Conservation (phyloP, 2,888 invertebrate genomes). For the Machimus rusticus region DNA sequence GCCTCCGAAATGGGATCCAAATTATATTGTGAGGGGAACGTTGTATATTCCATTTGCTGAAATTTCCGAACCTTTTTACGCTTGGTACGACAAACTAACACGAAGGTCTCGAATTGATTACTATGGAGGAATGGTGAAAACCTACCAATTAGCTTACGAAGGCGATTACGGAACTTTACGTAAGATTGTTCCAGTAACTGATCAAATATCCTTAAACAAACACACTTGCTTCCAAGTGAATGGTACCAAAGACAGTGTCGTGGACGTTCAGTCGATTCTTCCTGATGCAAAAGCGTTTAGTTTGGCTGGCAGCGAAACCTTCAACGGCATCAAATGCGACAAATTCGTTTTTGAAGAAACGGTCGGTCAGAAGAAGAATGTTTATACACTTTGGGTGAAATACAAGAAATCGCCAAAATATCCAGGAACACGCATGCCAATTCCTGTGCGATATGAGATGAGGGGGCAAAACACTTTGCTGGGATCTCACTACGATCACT, state of each 20-base stretch:
- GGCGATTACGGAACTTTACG: conserved; percentile 75
- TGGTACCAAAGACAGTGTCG: conserved; percentile 70
- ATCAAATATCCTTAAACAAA: conserved; percentile 73
- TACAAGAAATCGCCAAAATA: conserved; percentile 70
- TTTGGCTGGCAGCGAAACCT: conserved; percentile 71
- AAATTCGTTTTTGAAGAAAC: conserved; percentile 78
- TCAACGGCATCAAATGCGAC: conserved; percentile 75
- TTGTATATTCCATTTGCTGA: conserved; percentile 93
- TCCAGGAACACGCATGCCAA: conserved; percentile 65
- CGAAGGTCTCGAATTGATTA: conserved; percentile 90
- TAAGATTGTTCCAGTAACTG: conserved; percentile 87
- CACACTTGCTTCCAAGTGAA: conserved; percentile 85
- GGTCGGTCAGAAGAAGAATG: conserved; percentile 82
- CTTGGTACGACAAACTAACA: conserved; percentile 81
- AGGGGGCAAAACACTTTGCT: conserved; percentile 88
- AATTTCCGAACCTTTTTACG: conserved; percentile 88
- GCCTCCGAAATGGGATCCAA: conserved; percentile 73
- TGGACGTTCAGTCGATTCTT: conserved; percentile 78
- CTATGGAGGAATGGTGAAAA: conserved; percentile 94
- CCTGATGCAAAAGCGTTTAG: conserved; percentile 82
- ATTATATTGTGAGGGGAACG: conserved; percentile 79
- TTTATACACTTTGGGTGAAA: conserved; percentile 87
- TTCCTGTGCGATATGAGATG: conserved; percentile 90
- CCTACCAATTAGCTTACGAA: conserved; percentile 75
- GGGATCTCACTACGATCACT: conserved; percentile 97